Evolutionary conservation across 2,888 invertebrate species (phyloP).

Genomic region (Xestia rhomboidea): DNA sequence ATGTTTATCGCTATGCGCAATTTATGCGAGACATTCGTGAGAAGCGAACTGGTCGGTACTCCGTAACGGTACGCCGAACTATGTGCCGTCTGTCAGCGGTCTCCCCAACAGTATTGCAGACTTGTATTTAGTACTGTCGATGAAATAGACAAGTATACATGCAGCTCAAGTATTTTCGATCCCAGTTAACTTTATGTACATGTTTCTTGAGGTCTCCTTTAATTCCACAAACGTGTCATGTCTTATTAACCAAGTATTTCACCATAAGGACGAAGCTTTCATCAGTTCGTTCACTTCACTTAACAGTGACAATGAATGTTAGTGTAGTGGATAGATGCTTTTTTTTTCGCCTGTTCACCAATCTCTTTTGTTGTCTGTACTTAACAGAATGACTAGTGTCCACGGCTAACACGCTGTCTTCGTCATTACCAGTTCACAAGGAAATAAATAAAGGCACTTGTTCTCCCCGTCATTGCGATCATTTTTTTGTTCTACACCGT

Average conservation of each 20-base stretch:
- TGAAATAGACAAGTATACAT: not conserved
- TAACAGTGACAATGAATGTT: not conserved
- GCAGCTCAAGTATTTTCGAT: not conserved
- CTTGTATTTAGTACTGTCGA: constrained; percentile 7
- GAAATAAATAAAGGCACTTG: too few species aligned
- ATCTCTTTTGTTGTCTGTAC: not conserved
- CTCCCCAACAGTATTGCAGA: constrained; percentile 25
- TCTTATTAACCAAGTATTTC: not conserved
- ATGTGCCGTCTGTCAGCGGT: constrained; percentile 43
- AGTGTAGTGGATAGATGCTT: not conserved
- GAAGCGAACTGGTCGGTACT: constrained; percentile 47
- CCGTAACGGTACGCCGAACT: constrained; percentile 55
- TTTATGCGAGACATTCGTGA: constrained; percentile 60
- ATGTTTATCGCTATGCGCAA: constrained; percentile 57
- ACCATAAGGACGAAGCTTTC: not conserved
- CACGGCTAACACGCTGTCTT: not conserved
- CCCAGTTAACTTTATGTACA: not conserved
- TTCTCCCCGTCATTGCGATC: too few species aligned
- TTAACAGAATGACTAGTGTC: not conserved
- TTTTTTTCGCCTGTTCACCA: not conserved
- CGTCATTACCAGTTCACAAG: not conserved
- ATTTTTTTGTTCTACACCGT: too few species aligned
- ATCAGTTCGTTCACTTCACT: not conserved
- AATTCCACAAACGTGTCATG: not conserved
- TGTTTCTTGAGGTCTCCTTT: not conserved